Evolutionary conservation across 1,140 invertebrate genomes (phyloP).

Genomic region (Pseudomyrmex concolor): DNA sequence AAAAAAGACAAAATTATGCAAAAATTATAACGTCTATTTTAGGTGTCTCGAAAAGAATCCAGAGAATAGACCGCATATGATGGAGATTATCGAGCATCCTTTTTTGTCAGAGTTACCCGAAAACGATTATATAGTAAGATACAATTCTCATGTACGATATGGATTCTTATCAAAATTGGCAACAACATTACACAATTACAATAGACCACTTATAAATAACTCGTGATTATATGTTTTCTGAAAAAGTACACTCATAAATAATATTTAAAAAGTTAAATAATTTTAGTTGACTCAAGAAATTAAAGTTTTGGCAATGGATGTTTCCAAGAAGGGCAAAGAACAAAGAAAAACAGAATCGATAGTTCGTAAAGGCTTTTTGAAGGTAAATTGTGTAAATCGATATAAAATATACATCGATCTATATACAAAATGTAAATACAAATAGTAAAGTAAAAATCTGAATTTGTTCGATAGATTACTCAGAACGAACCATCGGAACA

Average conservation of each 20-base stretch:
- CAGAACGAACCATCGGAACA: slow-evolving; percentile 85
- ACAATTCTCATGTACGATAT: not conserved
- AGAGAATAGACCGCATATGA: slow-evolving; percentile 93
- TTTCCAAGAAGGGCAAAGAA: slow-evolving; percentile 79
- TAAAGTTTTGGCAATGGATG: slow-evolving; percentile 86
- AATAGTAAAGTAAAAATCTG: not conserved
- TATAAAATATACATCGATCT: not conserved
- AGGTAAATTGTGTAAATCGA: slow-evolving; percentile 75
- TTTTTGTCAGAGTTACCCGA: slow-evolving; percentile 91
- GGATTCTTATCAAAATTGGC: not conserved
- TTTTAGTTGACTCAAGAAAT: slow-evolving; percentile 87
- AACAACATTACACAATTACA: not conserved
- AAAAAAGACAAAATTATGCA: not conserved
- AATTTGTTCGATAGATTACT: slow-evolving; percentile 48
- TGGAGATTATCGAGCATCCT: slow-evolving; percentile 94
- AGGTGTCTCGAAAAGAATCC: slow-evolving; percentile 96
- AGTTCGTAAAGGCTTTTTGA: slow-evolving; percentile 88
- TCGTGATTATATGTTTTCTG: no score
- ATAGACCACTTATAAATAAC: not conserved
- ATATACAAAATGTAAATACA: not conserved
- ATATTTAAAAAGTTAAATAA: slow-evolving; percentile 14
- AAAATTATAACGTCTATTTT: slow-evolving; percentile 68
- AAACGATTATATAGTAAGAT: slow-evolving; percentile 90
- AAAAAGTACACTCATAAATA: slow-evolving; percentile 12
- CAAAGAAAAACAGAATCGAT: slow-evolving; percentile 86